A percentile compares a stretch with the other conserved stretches of the same genome.
These are phyloP conservation scores for Falcaria lacertinaria DNA, from an alignment of 2,888 invertebrate genomes.

Conservation along the genomic window DNA sequence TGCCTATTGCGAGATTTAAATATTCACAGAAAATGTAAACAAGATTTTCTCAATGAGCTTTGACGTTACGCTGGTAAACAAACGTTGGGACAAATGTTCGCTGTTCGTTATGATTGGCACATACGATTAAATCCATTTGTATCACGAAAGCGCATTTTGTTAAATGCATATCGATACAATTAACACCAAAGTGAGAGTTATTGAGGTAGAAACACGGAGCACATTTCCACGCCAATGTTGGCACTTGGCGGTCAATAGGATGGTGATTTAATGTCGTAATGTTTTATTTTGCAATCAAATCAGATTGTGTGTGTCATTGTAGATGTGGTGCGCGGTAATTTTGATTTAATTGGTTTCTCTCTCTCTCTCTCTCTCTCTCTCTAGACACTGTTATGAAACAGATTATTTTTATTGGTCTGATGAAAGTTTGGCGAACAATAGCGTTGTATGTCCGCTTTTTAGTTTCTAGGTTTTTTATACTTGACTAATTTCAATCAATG, in stretches of 20 bases:
- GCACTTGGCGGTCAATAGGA: constrained; percentile 52
- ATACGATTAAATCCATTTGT: background rate
- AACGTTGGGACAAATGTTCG: background rate
- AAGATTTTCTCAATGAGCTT: background rate
- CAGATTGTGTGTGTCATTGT: constrained; percentile 34
- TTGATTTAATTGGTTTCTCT: constrained; percentile 10
- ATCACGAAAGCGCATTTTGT: constrained; percentile 1
- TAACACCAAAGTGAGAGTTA: constrained; percentile 54
- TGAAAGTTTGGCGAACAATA: background rate
- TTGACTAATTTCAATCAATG: background rate
- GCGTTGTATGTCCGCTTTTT: background rate
- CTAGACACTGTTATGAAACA: background rate
- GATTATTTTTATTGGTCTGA: background rate
- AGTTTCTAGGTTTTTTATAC: background rate
- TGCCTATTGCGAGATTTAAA: background rate
- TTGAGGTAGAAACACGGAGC: constrained; percentile 36
- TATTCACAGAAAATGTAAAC: background rate
- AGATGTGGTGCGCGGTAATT: constrained; percentile 22
- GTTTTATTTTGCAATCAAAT: constrained; percentile 38
- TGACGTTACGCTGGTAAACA: background rate
- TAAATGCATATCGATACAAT: constrained; percentile 9
- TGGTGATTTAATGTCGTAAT: constrained; percentile 50
- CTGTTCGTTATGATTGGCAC: background rate
- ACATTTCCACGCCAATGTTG: constrained; percentile 31
- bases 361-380: constrained; percentile 1